A percentile compares a stretch with the other conserved stretches of the same genome.
phyloP scores from a whole-genome alignment of 2,888 invertebrate genomes.

The Vesta saturnalis region DNA sequence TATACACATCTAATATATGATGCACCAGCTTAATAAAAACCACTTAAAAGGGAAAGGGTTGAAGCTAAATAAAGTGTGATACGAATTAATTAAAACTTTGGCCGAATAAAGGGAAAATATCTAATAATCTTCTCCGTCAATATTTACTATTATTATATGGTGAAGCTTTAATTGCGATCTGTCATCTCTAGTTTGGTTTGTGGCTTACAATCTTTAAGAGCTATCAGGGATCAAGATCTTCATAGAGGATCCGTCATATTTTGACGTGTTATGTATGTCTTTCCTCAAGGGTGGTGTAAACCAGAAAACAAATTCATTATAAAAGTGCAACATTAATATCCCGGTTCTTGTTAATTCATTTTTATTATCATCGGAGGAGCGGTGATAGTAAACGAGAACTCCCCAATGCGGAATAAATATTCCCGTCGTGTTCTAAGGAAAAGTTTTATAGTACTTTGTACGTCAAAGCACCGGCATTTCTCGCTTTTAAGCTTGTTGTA shows the following conservation, averaged over 20 bases:
- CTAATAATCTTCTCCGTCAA: not conserved
- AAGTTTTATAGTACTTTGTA: conserved; percentile 40
- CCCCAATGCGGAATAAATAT: conserved; percentile 67
- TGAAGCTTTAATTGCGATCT: not conserved
- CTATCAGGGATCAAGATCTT: conserved; percentile 18
- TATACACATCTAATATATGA: conserved; percentile 12
- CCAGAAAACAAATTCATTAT: conserved; percentile 59
- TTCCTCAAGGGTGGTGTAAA: conserved; percentile 55
- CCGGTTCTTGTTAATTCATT: conserved; percentile 61
- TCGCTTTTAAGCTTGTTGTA: conserved; percentile 35
- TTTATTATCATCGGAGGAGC: conserved; percentile 61
- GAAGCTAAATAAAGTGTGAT: not conserved
- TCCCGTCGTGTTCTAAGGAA: conserved; percentile 65
- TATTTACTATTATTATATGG: conserved; percentile 3
- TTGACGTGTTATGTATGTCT: conserved; percentile 42
- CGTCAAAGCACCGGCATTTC: conserved; percentile 34
- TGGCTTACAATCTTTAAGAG: not conserved
- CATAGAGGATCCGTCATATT: conserved; percentile 19
- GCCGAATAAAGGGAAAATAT: not conserved
- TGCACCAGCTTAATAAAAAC: conserved; percentile 6
- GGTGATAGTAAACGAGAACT: conserved; percentile 54
- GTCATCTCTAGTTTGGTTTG: conserved; percentile 3
- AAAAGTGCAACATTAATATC: conserved; percentile 58
- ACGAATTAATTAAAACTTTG: conserved; percentile 10
- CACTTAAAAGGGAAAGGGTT: conserved; percentile 4